These are phyloP conservation scores for Pentalonia nigronervosa DNA, from an alignment of 1,140 invertebrate species.

Conservation along the genomic window DNA sequence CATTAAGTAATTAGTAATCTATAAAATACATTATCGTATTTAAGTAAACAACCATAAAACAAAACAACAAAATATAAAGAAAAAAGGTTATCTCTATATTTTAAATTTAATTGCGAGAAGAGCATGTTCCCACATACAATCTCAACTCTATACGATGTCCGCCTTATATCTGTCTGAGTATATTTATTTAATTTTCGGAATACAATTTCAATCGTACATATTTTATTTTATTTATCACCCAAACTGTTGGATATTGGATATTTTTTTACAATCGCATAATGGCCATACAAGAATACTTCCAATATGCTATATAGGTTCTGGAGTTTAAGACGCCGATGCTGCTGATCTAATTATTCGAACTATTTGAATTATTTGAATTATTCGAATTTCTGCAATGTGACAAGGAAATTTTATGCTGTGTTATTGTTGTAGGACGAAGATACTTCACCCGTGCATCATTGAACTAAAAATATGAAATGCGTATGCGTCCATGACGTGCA, in stretches of 20 bases:
- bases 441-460: slow-evolving; percentile 44
- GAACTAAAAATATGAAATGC: slow-evolving; percentile 56
- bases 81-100: not conserved
- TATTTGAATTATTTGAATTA: not conserved
- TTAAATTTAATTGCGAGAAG: not conserved
- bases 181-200: not conserved
- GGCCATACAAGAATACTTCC: not conserved
- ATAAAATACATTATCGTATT: no score
- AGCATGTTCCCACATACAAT: not conserved
- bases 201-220: not conserved
- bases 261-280: not conserved
- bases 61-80: not conserved
- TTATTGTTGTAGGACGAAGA: slow-evolving; percentile 30
- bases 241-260: not conserved
- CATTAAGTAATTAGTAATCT: not conserved
- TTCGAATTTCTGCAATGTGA: not conserved
- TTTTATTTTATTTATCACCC: not conserved
- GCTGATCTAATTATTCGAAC: not conserved
- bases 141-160: not conserved
- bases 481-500: slow-evolving; percentile 23
- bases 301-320: not conserved
- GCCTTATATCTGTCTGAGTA: not conserved
- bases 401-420: not conserved
- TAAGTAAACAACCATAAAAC: no score
- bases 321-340: not conserved